Conservation (phyloP, 1,140 invertebrate genomes). For the Formica exsecta region DNA sequence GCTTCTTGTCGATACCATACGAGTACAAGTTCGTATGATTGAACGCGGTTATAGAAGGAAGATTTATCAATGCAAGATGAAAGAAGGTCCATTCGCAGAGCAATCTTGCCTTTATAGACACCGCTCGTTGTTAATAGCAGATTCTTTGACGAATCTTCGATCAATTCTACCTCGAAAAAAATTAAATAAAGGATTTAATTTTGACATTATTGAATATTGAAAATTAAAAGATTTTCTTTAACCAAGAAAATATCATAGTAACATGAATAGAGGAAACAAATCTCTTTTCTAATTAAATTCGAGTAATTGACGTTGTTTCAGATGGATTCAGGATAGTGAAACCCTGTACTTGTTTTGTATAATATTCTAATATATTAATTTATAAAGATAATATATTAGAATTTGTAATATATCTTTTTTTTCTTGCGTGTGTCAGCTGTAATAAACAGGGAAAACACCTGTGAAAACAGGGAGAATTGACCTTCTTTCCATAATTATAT, state of each 20-base stretch:
- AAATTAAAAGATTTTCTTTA: not conserved
- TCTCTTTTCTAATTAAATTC: not conserved
- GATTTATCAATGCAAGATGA: constrained; percentile 32
- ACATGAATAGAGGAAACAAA: not conserved
- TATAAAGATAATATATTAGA: constrained; percentile 8
- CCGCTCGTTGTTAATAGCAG: constrained; percentile 2
- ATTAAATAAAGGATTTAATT: constrained; percentile 4
- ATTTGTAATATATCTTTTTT: not conserved
- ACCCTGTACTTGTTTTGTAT: not conserved
- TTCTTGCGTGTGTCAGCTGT: no score
- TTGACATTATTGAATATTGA: not conserved
- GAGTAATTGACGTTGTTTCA: not conserved
- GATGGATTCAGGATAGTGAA: not conserved
- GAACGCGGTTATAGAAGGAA: constrained; percentile 16
- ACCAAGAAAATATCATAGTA: no score
- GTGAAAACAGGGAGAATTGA: no score
- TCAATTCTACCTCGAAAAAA: not conserved
- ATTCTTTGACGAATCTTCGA: not conserved
- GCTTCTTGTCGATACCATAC: constrained; percentile 22
- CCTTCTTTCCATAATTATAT: not conserved
- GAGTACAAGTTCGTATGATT: constrained; percentile 21
- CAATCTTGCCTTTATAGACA: not conserved
- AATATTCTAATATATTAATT: not conserved
- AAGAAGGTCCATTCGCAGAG: constrained; percentile 7
- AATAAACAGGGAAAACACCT: not conserved